Evolutionary conservation across 2,888 invertebrate species (phyloP).

Genomic region (Spilosoma lubricipeda): DNA sequence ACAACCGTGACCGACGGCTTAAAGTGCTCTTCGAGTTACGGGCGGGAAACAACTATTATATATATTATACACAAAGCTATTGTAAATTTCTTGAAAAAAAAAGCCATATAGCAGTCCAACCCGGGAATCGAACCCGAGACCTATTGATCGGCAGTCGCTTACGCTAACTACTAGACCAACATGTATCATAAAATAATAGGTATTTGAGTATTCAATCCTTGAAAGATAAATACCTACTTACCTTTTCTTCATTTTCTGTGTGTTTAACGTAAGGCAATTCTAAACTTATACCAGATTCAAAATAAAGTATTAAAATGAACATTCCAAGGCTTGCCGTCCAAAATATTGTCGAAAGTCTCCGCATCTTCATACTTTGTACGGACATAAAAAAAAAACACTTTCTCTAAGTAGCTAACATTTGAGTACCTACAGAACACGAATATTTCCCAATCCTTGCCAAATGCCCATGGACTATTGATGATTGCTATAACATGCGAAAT

Average conservation of each 20-base stretch:
- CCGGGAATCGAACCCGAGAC: too few relatives aligned
- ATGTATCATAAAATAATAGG: neutral
- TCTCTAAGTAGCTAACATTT: neutral
- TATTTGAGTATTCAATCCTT: slow-evolving; percentile 1
- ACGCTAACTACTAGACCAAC: too few relatives aligned
- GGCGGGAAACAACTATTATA: too few relatives aligned
- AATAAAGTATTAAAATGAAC: slow-evolving; percentile 88
- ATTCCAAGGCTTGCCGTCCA: slow-evolving; percentile 87
- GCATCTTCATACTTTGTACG: slow-evolving; percentile 80
- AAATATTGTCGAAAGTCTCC: slow-evolving; percentile 86
- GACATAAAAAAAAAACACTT: slow-evolving; percentile 5
- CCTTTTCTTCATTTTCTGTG: slow-evolving; percentile 87
- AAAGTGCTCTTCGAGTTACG: too few relatives aligned
- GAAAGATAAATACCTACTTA: slow-evolving; percentile 69
- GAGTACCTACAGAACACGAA: neutral
- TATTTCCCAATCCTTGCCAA: too few relatives aligned
- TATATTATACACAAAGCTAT: too few relatives aligned
- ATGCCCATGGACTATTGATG: neutral
- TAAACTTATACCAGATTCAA: slow-evolving; percentile 88
- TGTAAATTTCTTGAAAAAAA: too few relatives aligned
- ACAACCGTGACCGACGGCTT: too few relatives aligned
- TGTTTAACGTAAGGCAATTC: slow-evolving; percentile 86
- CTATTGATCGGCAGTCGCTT: too few relatives aligned
- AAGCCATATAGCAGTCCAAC: too few relatives aligned
- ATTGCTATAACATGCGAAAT: neutral